Base-by-base conservation (phyloP, 2,888 invertebrate species). In the Chloroclystis v-ata region DNA sequence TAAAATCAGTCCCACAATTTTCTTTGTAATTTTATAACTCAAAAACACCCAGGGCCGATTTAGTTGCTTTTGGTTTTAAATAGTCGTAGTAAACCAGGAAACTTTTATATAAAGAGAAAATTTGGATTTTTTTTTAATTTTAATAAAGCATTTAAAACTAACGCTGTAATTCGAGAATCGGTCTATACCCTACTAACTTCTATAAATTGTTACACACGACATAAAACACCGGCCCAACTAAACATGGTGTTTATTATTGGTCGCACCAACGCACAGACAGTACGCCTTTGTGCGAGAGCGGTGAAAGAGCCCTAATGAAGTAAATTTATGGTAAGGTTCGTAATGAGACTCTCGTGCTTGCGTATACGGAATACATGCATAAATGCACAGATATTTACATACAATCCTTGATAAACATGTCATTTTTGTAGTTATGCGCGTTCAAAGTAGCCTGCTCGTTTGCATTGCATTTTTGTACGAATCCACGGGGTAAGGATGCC, bases 321-420 rank as follows among this genome's bases (percentile, higher is more conserved):
- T 63, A 57, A 67, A 72, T 70, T 70, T 72, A 71, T 69, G 64
- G 62, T 55, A 50, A 40, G 35, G 42, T 37, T 57, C 55, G 61
- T 69, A 66, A 67, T 60, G 57, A 57, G 55, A 54, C 37, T 39
- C 43, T 46, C 20, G 42, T 40, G 44, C 30, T 24, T 39, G 47
- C 42, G 41, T 52, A 42, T 42, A 47, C 32, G 51, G 50, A 52
- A 49, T 50, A 45, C 49, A 57, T 51, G 50, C 43, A 56, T 50
- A 49, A 52, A 46, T 41, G 44, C 41, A 38, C 39, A 30, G 38
- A 44, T 41, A 56, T 53, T 56, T 46, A 47, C 56, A 56, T 56
- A 56, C 56, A 56, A 56, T 56, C 49, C 46, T 53, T 50, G 46
- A 56, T 53, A 53, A 53, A 53, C 43, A 56, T 51, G 50, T 50